Percentiles rank a stretch among this genome's conserved stretches.
phyloP scores from a whole-genome alignment of 64 coral and sea anemone species.

The Trachythela sp. region DNA sequence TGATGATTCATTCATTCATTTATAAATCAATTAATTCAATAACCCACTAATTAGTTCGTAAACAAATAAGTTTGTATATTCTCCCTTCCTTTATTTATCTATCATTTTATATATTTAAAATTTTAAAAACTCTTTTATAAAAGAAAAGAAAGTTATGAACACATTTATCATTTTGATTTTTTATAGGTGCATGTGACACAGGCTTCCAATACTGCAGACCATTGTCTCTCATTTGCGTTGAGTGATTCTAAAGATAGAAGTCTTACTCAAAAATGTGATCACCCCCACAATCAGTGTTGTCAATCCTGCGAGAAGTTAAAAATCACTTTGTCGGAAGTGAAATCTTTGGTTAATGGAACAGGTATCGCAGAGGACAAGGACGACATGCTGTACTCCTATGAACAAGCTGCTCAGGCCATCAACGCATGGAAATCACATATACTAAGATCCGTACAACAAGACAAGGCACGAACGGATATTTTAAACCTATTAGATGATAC shows the following conservation, averaged over 20 bases:
- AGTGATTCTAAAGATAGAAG: constrained; percentile 14
- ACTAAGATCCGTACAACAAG: not conserved
- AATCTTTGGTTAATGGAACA: not conserved
- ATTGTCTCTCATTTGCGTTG: too few species aligned
- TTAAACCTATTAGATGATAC: too few species aligned
- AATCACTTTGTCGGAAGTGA: not conserved
- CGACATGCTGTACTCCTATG: not conserved
- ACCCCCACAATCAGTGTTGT: not conserved
- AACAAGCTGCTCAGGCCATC: constrained; percentile 9
- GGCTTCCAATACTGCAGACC: too few species aligned
- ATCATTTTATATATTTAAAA: not conserved
- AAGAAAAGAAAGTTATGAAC: not conserved
- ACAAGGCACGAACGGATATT: not conserved
- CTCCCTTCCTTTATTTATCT: too few species aligned
- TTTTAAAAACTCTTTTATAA: not conserved
- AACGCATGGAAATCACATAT: not conserved
- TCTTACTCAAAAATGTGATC: not conserved
- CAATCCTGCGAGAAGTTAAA: not conserved
- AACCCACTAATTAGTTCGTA: too few species aligned
- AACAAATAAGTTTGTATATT: too few species aligned
- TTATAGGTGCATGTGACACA: too few species aligned
- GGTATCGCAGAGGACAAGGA: not conserved
- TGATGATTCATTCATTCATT: too few species aligned
- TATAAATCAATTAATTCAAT: too few species aligned
- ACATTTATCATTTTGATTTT: not conserved